phyloP scores from a whole-genome alignment of 1,140 invertebrate species.

The Tigriopus japonicus region DNA sequence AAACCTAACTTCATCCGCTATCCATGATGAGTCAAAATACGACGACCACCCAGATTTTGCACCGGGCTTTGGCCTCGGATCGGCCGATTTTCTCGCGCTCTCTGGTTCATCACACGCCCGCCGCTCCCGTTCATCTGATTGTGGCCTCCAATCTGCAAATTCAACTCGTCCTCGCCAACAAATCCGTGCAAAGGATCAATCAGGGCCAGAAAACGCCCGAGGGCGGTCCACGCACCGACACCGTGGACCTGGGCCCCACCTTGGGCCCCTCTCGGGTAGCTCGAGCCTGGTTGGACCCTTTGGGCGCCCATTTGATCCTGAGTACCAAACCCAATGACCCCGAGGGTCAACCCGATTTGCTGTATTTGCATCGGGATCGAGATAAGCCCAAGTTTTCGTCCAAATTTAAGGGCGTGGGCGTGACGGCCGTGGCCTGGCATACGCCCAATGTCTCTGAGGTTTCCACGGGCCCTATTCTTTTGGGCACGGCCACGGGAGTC shows the following conservation, averaged over 20 bases:
- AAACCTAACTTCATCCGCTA: too few relatives aligned
- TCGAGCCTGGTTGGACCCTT: background rate
- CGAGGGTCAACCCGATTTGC: background rate
- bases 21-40: too few relatives aligned
- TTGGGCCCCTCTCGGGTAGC: background rate
- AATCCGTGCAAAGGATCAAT: conserved; percentile 54
- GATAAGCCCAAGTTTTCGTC: background rate
- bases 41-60: background rate
- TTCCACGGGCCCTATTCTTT: conserved; percentile 47
- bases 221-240: background rate
- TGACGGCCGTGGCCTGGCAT: conserved; percentile 82
- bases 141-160: conserved; percentile 60
- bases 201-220: conserved; percentile 32
- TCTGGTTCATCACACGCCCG: conserved; percentile 34
- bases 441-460: conserved; percentile 45
- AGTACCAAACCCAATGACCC: conserved; percentile 8
- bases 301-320: conserved; percentile 1
- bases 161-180: conserved; percentile 62
- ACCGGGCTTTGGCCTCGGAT: conserved; percentile 26
- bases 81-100: conserved; percentile 55
- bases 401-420: conserved; percentile 39
- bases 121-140: conserved; percentile 53
- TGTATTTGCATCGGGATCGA: background rate
- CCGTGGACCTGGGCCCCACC: conserved; percentile 19
- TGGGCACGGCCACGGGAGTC: conserved; percentile 75